phyloP scores from a whole-genome alignment of 2,888 invertebrate species.

The Andrena camellia region DNA sequence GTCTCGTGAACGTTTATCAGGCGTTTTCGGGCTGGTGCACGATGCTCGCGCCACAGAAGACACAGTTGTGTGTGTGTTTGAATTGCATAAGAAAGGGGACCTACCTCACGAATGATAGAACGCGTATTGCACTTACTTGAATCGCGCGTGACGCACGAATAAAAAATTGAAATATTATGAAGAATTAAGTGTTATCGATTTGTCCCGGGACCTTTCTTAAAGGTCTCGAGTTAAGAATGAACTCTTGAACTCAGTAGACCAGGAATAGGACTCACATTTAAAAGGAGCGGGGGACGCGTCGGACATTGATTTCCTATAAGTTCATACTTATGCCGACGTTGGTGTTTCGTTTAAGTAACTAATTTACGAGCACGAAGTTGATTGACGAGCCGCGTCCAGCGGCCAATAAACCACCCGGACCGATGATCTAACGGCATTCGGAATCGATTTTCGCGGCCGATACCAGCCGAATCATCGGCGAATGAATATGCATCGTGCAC shows the following conservation, averaged over 20 bases:
- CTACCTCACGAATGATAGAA: no score
- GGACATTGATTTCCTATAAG: constrained; percentile 18
- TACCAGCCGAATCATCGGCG: constrained; percentile 50
- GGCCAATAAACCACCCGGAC: constrained; percentile 27
- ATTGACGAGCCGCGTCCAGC: constrained; percentile 15
- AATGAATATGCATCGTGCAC: constrained; percentile 49
- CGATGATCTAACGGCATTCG: constrained; percentile 35
- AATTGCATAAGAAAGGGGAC: no score
- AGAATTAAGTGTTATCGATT: not conserved
- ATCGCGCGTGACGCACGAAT: no score
- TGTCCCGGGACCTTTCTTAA: not conserved
- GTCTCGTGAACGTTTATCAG: constrained; percentile 20
- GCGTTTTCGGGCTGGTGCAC: not conserved
- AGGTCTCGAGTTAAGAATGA: not conserved
- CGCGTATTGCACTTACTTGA: no score
- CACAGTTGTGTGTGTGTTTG: no score
- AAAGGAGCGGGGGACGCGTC: not conserved
- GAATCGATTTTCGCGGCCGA: constrained; percentile 41
- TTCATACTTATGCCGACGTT: no score
- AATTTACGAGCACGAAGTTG: constrained; percentile 27
- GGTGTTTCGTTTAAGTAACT: constrained; percentile 21
- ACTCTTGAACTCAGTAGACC: not conserved
- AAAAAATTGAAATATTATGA: not conserved
- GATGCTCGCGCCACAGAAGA: not conserved
- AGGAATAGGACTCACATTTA: not conserved